Base-by-base conservation (phyloP, 92 coral and sea anemone species). In the Palythoa caribaeorum region DNA sequence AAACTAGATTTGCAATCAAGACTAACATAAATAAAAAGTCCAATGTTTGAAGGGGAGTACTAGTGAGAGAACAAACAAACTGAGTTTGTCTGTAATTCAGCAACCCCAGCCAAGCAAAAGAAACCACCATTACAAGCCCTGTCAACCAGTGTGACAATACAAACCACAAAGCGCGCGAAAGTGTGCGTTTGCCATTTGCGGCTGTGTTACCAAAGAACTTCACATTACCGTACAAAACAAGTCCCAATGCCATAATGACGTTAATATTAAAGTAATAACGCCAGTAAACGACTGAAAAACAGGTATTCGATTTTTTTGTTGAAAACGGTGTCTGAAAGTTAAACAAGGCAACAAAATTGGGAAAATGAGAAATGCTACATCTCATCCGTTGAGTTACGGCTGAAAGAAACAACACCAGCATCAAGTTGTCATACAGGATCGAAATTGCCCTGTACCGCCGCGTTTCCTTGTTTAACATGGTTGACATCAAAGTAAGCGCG, bases 391-490 rank as follows among this genome's bases (percentile, higher is more conserved):
- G 74, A 8, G 53, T 19, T 51, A 55, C 28, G 38, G 86, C 86
- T 13, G 76, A 44, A 2, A 81, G 76, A 38, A 81, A 38, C 38
- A 81, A 35, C 2, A 69, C 38, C 39, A 81, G 60, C 75, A 66
- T 66, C 8, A 81, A 50, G 19, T 81, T 81, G 74, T 81, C 86
- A 47, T 81, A 71, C 65, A 81, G 47, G 44, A 81, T 48, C 38
- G 86, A 81, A 12, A 81, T 48, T 13, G 86, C 76, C 48, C 66
- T 81, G 59, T 20, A 47, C 21, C 86, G 86, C 8, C 86, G 86
- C 36, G 86, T 81, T 66, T 81, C 86, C 65, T 81, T 81, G 76
- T 21, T 81, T 44, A 81, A 10, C 14, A 81, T 48, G 13, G 86
- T 81, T 48, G 86, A 81, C 5, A 37, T 40, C 40, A 81, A 40